phyloP scores from a whole-genome alignment of 2,113 vertebrate species.

The Romanogobio albipinnatus region DNA sequence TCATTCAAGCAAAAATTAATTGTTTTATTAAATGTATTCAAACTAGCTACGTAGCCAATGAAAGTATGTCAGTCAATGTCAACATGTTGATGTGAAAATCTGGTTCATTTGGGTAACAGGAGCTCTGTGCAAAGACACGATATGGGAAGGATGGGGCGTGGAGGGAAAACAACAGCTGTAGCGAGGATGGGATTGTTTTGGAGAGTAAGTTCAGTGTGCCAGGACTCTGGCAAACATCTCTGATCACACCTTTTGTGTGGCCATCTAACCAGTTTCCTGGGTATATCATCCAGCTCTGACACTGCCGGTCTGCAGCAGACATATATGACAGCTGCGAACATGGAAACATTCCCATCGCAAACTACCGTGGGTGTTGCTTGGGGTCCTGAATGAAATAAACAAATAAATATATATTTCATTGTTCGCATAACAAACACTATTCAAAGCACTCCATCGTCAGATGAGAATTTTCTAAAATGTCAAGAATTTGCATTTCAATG shows the following conservation, averaged over 20 bases:
- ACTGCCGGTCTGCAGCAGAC: constrained; percentile 21
- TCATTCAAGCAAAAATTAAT: not conserved
- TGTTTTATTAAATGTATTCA: not conserved
- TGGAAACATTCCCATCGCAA: not conserved
- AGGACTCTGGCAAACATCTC: constrained; percentile 63
- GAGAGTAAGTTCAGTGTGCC: constrained; percentile 55
- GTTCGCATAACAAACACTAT: not conserved
- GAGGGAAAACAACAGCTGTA: constrained; percentile 70
- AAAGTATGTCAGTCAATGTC: not conserved
- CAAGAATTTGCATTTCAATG: constrained; percentile 32
- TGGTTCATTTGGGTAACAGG: constrained; percentile 25
- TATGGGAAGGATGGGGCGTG: constrained; percentile 18
- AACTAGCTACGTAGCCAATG: not conserved
- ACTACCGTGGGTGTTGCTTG: not conserved
- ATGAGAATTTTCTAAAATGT: constrained; percentile 19
- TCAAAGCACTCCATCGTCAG: not conserved
- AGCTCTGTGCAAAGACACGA: constrained; percentile 34
- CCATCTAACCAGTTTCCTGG: constrained; percentile 53
- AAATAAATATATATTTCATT: not conserved
- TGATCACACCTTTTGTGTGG: constrained; percentile 60
- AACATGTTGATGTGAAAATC: constrained; percentile 28
- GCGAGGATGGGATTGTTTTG: constrained; percentile 61
- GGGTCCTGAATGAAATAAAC: constrained; percentile 24
- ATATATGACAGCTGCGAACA: not conserved
- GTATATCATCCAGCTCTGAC: constrained; percentile 26